Evolutionary conservation across 2,888 invertebrate species (phyloP).

Genomic region (Pristionchus mayeri): DNA sequence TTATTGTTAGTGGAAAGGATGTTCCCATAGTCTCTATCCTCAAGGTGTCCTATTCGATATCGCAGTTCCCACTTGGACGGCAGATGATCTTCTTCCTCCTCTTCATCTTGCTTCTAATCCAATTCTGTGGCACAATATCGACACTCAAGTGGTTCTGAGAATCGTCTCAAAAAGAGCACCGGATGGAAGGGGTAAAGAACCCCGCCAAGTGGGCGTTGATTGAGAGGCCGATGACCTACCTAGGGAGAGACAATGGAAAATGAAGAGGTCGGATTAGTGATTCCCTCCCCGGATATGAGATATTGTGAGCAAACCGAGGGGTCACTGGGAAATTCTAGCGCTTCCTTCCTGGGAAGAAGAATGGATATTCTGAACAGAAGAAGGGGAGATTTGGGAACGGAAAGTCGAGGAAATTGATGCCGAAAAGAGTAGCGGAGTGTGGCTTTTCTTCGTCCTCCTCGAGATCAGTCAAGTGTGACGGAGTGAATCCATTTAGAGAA

Average conservation of each 20-base stretch:
- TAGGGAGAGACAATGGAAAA: neutral
- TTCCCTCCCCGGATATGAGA: slow-evolving; percentile 11
- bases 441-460: neutral
- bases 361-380: slow-evolving; percentile 11
- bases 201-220: slow-evolving; percentile 23
- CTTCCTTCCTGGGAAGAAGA: slow-evolving; percentile 18
- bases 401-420: neutral
- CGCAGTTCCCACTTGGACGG: neutral
- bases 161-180: slow-evolving; percentile 17
- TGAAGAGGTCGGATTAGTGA: slow-evolving; percentile 5
- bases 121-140: slow-evolving; percentile 33
- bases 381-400: neutral
- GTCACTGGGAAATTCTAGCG: slow-evolving; percentile 11
- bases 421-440: neutral
- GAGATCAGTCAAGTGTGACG: neutral
- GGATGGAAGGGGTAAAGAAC: neutral
- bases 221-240: slow-evolving; percentile 28
- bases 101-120: slow-evolving; percentile 42
- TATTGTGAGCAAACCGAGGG: slow-evolving; percentile 23
- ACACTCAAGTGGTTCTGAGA: slow-evolving; percentile 16
- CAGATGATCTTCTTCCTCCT: slow-evolving; percentile 2
- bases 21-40: too few species aligned
- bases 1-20: too few species aligned
- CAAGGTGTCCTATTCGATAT: neutral
- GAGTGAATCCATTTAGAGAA: neutral